These are phyloP conservation scores for Lepas anatifera DNA, from an alignment of 2,888 invertebrate genomes.

Conservation along the genomic window DNA sequence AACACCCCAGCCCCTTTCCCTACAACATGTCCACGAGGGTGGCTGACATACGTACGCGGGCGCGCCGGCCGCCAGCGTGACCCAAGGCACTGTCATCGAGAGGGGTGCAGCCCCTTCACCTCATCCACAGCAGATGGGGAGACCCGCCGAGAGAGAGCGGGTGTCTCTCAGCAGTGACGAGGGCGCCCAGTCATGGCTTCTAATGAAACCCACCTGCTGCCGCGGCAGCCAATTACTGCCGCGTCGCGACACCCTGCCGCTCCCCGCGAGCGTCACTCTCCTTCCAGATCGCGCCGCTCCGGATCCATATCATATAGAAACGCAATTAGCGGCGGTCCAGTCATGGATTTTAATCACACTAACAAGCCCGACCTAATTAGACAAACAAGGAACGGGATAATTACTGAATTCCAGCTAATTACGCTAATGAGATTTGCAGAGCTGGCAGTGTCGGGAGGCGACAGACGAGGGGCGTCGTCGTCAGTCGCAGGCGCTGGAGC, in stretches of 20 bases:
- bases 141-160: no score
- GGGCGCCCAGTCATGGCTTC: background rate
- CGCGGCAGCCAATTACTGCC: background rate
- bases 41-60: no score
- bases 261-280: background rate
- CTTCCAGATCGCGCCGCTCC: background rate
- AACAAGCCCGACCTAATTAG: slow-evolving; percentile 13
- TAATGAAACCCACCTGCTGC: background rate
- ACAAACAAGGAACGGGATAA: slow-evolving; percentile 12
- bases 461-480: no score
- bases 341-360: slow-evolving; percentile 13
- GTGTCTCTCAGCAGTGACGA: no score
- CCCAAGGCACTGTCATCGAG: no score
- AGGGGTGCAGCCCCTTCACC: no score
- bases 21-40: no score
- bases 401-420: slow-evolving; percentile 9
- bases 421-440: slow-evolving; percentile 11
- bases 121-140: no score
- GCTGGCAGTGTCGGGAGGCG: no score
- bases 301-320: background rate
- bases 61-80: no score
- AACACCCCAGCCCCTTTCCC: no score
- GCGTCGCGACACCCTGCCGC: background rate
- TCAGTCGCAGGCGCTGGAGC: no score
- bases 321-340: slow-evolving; percentile 1